These are phyloP conservation scores for Acanthisitta chloris DNA, from an alignment of 2,113 vertebrate species.

Conservation along the genomic window DNA sequence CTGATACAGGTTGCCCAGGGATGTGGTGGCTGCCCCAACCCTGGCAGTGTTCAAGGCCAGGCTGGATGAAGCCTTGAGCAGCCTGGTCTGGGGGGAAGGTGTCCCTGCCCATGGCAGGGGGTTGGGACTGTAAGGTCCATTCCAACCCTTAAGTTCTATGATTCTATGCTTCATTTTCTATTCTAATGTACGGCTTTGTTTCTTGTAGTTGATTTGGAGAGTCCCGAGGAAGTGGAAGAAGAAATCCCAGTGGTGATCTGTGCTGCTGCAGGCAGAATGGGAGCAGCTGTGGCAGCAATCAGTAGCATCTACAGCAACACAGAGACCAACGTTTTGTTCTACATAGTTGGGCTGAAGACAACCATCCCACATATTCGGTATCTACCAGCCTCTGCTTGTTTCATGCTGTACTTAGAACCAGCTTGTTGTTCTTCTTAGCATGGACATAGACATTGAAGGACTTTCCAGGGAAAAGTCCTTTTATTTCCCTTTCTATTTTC, in stretches of 20 bases:
- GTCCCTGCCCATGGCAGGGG: no score
- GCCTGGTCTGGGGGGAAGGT: no score
- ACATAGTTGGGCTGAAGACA: conserved; percentile 87
- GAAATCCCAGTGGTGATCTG: conserved; percentile 89
- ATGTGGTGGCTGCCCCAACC: no score
- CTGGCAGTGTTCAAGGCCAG: no score
- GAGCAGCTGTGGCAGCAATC: conserved; percentile 88
- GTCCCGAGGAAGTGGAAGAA: conserved; percentile 59
- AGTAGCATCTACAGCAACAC: conserved; percentile 94
- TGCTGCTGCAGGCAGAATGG: conserved; percentile 85
- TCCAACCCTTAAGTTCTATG: no score
- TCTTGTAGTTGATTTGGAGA: conserved; percentile 62
- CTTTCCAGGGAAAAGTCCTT: neutral
- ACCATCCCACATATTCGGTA: conserved; percentile 83
- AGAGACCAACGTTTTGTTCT: conserved; percentile 84
- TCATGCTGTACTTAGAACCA: neutral
- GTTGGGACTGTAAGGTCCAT: no score
- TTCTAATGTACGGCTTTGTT: neutral
- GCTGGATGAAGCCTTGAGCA: no score
- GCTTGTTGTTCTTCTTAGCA: neutral
- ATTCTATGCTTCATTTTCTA: neutral
- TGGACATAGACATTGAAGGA: neutral
- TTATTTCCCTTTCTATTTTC: no score
- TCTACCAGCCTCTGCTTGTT: neutral
- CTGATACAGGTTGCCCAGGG: no score